A percentile compares a stretch with the other conserved stretches of the same genome.
These are phyloP conservation scores for Epiblema foenella DNA, from an alignment of 2,888 invertebrate genomes.

Conservation along the genomic window DNA sequence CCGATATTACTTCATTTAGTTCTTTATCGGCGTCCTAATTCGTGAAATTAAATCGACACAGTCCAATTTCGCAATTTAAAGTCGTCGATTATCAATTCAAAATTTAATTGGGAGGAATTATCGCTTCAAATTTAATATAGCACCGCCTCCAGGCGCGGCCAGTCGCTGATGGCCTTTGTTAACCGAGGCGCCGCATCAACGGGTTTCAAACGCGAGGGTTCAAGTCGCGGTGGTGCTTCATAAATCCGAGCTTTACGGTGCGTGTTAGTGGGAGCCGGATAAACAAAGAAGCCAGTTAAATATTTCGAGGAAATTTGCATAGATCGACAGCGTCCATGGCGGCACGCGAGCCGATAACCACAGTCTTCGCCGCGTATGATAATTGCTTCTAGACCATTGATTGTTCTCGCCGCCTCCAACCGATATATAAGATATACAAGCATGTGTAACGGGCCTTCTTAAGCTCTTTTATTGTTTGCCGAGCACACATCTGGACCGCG, in stretches of 20 bases:
- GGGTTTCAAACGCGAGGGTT: conserved; percentile 54
- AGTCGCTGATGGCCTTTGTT: conserved; percentile 14
- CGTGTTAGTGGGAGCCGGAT: conserved; percentile 67
- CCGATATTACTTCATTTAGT: conserved; percentile 31
- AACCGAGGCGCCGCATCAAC: neutral
- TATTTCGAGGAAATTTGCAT: conserved; percentile 83
- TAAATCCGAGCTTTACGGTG: conserved; percentile 67
- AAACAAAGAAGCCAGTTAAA: conserved; percentile 75
- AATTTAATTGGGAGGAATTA: conserved; percentile 44
- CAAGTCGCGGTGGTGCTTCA: conserved; percentile 58
- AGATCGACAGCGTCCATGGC: conserved; percentile 75
- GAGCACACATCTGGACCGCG: conserved; percentile 79
- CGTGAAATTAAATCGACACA: conserved; percentile 39
- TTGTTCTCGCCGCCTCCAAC: conserved; percentile 69
- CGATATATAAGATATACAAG: conserved; percentile 72
- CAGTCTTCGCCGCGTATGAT: conserved; percentile 54
- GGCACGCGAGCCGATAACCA: conserved; percentile 46
- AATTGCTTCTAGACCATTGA: conserved; percentile 63
- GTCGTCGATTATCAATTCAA: conserved; percentile 41
- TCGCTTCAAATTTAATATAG: conserved; percentile 44
- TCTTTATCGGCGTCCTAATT: conserved; percentile 32
- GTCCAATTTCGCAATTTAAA: conserved; percentile 31
- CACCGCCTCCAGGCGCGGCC: conserved; percentile 39
- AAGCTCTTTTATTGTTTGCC: conserved; percentile 76
- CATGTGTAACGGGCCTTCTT: conserved; percentile 72